Percentiles rank a stretch among this genome's conserved stretches.
Conservation (phyloP, 2,888 invertebrate species). For the Venusia cambrica region DNA sequence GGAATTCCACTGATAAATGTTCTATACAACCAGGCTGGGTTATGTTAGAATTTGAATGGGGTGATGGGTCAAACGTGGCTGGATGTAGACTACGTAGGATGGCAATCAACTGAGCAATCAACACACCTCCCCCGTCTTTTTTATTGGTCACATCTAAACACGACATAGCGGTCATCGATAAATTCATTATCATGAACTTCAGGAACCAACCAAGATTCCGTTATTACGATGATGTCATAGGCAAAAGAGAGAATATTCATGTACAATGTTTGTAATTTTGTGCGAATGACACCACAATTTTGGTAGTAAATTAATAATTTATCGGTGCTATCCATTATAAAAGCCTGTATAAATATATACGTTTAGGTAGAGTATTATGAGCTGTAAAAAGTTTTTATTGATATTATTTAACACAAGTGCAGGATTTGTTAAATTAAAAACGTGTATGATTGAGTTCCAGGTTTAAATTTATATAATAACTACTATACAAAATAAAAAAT, state of each 20-base stretch:
- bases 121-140: constrained; percentile 1
- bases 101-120: neutral
- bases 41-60: too few species aligned
- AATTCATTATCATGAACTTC: constrained; percentile 4
- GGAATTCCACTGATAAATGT: neutral
- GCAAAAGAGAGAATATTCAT: neutral
- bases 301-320: constrained; percentile 2
- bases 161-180: neutral
- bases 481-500: too few species aligned
- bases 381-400: neutral
- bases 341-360: too few species aligned
- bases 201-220: constrained; percentile 2
- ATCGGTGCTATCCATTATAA: constrained; percentile 3
- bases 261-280: neutral
- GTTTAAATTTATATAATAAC: too few species aligned
- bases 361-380: neutral
- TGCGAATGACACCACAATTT: neutral
- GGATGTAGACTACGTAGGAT: neutral
- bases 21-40: neutral
- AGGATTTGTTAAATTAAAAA: too few species aligned
- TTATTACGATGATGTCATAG: neutral
- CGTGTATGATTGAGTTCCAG: too few species aligned
- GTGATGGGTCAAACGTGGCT: neutral
- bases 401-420: too few species aligned
- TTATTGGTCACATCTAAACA: constrained; percentile 5